Evolutionary conservation across 2,113 vertebrate species (phyloP).

Genomic region (Poeciliopsis turrubarensis): DNA sequence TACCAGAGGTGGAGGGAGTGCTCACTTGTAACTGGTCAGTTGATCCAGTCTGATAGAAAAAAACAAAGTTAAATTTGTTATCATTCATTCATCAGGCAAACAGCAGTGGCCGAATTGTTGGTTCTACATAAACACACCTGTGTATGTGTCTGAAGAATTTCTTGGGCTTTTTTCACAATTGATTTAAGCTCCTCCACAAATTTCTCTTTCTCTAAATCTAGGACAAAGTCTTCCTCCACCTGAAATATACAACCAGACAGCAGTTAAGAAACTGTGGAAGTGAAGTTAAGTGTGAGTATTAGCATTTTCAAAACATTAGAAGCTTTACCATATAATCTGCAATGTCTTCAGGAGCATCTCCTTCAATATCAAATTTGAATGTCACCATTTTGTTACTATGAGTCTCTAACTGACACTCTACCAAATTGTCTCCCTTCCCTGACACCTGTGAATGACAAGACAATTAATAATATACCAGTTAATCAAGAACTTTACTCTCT

Average conservation of each 20-base stretch:
- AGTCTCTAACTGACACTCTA: conserved; percentile 93
- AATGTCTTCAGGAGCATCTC: conserved; percentile 92
- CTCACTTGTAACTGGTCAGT: conserved; percentile 85
- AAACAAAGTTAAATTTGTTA: background rate
- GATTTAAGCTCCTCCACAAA: conserved; percentile 87
- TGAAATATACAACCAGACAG: conserved; percentile 49
- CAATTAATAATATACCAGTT: background rate
- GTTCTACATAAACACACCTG: conserved; percentile 52
- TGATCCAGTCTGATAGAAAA: conserved; percentile 80
- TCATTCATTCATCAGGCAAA: background rate
- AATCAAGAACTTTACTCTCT: background rate
- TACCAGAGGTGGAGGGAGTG: conserved; percentile 84
- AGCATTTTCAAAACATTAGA: background rate
- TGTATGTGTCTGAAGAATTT: conserved; percentile 81
- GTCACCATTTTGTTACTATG: conserved; percentile 96
- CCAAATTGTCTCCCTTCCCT: conserved; percentile 89
- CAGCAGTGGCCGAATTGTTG: background rate
- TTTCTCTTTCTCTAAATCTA: conserved; percentile 87
- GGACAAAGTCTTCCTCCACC: conserved; percentile 92
- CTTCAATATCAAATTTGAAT: conserved; percentile 93
- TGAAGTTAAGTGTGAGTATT: background rate
- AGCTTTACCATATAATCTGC: conserved; percentile 88
- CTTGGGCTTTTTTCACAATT: conserved; percentile 86
- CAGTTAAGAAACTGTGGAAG: background rate
- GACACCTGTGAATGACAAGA: conserved; percentile 81